phyloP scores from a whole-genome alignment of 2,113 vertebrate species.

The Clinocottus analis region DNA sequence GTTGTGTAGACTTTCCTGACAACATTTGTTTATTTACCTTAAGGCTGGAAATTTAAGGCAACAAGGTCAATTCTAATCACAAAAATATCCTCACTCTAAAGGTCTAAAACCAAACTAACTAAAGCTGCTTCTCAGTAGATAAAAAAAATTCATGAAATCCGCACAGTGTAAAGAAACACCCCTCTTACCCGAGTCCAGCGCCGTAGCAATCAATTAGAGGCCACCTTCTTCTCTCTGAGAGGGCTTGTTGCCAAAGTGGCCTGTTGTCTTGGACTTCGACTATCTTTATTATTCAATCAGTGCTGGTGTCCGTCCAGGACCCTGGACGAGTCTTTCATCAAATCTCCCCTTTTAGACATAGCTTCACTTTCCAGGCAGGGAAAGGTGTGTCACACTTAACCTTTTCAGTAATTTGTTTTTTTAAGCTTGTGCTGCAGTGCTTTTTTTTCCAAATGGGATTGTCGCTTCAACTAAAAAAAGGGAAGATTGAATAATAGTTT shows the following conservation, averaged over 20 bases:
- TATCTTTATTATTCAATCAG: conserved; percentile 43
- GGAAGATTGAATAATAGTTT: neutral
- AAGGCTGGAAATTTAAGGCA: neutral
- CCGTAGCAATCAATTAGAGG: conserved; percentile 45
- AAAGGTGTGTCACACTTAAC: conserved; percentile 8
- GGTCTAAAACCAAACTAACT: neutral
- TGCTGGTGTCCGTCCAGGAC: conserved; percentile 43
- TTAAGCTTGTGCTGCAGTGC: neutral
- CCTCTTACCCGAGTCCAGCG: conserved; percentile 15
- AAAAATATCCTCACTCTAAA: conserved; percentile 4
- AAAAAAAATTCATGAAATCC: conserved; percentile 6
- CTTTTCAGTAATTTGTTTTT: conserved; percentile 27
- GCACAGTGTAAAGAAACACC: conserved; percentile 3
- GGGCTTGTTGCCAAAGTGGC: conserved; percentile 27
- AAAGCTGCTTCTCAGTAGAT: neutral
- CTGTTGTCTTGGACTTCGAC: conserved; percentile 31
- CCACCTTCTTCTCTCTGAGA: conserved; percentile 27
- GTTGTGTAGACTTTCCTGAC: neutral
- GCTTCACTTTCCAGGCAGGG: neutral
- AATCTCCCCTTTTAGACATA: conserved; percentile 2
- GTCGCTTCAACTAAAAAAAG: neutral
- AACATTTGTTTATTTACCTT: neutral
- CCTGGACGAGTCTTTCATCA: conserved; percentile 20
- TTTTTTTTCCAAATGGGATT: neutral
- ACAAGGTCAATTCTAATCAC: neutral